These are phyloP conservation scores for Hylaea fasciaria DNA, from an alignment of 2,888 invertebrate genomes.

Conservation along the genomic window DNA sequence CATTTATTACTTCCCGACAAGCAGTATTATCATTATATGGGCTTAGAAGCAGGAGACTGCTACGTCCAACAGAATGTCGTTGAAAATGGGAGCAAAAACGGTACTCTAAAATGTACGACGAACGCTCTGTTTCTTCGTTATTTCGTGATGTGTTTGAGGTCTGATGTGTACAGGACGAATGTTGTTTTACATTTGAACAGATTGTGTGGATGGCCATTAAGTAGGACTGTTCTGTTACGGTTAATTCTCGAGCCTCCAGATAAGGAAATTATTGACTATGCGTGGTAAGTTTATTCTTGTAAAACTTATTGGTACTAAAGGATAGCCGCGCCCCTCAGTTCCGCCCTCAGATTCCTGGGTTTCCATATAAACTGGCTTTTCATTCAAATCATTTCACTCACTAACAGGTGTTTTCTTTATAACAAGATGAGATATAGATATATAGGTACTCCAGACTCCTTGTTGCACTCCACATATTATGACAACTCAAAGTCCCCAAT, in stretches of 20 bases:
- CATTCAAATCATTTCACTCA: no score
- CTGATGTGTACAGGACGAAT: conserved; percentile 64
- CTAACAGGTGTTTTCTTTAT: no score
- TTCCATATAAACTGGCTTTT: no score
- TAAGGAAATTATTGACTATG: conserved; percentile 88
- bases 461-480: no score
- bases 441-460: no score
- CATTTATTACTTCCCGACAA: conserved; percentile 58
- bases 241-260: conserved; percentile 85
- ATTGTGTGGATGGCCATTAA: conserved; percentile 53
- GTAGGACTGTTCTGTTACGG: conserved; percentile 63
- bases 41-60: conserved; percentile 57
- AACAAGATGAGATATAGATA: no score
- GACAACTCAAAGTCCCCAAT: no score
- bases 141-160: conserved; percentile 68
- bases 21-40: conserved; percentile 58
- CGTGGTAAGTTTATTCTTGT: conserved; percentile 81
- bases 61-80: conserved; percentile 50
- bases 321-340: neutral
- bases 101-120: conserved; percentile 52
- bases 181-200: conserved; percentile 62
- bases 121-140: conserved; percentile 68
- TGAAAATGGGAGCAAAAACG: conserved; percentile 43
- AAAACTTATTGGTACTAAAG: neutral
- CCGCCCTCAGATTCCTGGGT: no score